These are phyloP conservation scores for Caenorhabditis virilis DNA, from an alignment of 2,888 invertebrate species.

Conservation along the genomic window DNA sequence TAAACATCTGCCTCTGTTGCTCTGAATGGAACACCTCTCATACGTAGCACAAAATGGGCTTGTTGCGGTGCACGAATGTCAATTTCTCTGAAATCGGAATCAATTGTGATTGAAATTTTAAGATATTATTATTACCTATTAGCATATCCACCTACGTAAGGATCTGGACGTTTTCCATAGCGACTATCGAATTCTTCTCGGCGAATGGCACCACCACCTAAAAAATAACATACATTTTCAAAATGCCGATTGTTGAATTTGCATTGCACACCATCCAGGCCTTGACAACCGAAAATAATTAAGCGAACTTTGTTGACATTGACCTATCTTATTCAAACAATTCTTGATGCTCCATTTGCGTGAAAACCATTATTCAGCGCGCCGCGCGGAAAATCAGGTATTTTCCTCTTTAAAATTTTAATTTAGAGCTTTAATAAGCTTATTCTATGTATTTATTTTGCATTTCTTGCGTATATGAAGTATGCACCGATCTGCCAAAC, in stretches of 20 bases:
- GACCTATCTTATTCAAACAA: no score
- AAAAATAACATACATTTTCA: neutral
- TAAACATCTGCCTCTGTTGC: slow-evolving; percentile 44
- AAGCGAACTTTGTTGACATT: no score
- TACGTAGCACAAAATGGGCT: slow-evolving; percentile 37
- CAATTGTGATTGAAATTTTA: no score
- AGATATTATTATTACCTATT: no score
- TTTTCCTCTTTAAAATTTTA: neutral
- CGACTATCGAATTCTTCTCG: slow-evolving; percentile 34
- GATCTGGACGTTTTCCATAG: slow-evolving; percentile 11
- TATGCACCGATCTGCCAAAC: neutral
- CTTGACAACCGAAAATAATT: no score
- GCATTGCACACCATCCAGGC: no score
- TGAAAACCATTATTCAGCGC: neutral
- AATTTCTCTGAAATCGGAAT: no score
- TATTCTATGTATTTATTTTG: neutral
- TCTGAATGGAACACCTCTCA: slow-evolving; percentile 53
- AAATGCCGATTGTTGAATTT: neutral
- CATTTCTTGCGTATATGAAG: neutral
- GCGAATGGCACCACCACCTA: slow-evolving; percentile 28
- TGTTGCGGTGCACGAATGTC: neutral
- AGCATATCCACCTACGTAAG: no score
- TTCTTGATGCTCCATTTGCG: no score
- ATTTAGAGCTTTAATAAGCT: neutral
- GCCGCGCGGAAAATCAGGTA: neutral